Base-by-base conservation (phyloP, 2,113 vertebrate genomes). In the Orientallactaga bullata region DNA sequence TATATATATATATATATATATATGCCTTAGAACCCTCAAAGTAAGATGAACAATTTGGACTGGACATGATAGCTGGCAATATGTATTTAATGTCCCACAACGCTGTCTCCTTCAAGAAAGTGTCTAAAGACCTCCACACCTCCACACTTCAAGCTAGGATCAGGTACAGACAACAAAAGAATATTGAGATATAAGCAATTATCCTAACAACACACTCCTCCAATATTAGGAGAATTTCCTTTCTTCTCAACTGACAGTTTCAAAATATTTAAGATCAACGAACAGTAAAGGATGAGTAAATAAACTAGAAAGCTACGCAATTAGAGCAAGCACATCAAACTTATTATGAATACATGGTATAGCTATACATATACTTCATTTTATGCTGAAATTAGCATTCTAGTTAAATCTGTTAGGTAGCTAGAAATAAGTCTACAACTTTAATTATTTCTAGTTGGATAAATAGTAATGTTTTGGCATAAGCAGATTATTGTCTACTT, bases 151-250 rank as follows among this genome's bases (percentile, higher is more conserved):
- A 96, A 99, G 98, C 97, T 99, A 97, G 92, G 97, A 96, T 37
- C 98, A 99, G 84, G 97, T 99, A 91, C 97, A 98, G 95, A 98
- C 97, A 97, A 98, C 98, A 83, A 98, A 97, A 95, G 97, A 98
- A 63, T 97, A 95, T 37, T 77, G 98, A 96, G 97, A 98, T 68
- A 88, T 98, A 83, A 98, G 98, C 98, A 98, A 99, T 98, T 98
- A 99, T 95, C 91, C 98, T 96, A 98, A 99, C 97, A 99, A 99
- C 98, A 99, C 99, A 0, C 98, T 98, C 0, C 99, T 99, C 96
- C 99, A 98, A 87, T 98, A 98, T 96, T 97, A 98, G 97, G 98
- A 99, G 93, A 99, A 98, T 97, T 98, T 98, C 78, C 96, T 98
- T 97, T 97, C 97, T 96, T 96, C 85, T 66, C 95, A 98, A 15